Evolutionary conservation across 2,113 vertebrate species (phyloP), one percentile per base, ranked within the genome.

Genomic region (Poecile atricapillus): DNA sequence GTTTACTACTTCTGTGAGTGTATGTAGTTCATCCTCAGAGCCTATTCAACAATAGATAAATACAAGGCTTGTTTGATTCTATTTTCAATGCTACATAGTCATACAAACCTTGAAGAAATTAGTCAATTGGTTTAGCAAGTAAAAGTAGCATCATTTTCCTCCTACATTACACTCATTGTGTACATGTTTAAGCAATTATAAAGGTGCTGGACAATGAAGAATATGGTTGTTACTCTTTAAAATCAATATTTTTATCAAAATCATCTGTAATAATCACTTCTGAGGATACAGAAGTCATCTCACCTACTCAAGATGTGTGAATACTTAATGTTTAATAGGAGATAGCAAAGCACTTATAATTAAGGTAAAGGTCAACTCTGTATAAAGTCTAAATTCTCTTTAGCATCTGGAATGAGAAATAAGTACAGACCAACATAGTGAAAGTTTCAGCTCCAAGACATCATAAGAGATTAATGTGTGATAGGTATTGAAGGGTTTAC

Each of bases 301-400:
- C 37, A 56, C n/a, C 16, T 82, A 41, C 10, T 30, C 21, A 68
- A 53, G 41, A 44, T 13, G 2, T 83, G 22, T 71, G 78, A 89
- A 89, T 73, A 87, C 27, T 63, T 84, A 87, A 83, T 63, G 24
- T n/a, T 49, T 60, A 58, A 62, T 33, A 33, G 37, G 24, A 90
- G 44, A 47, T 49, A 95, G 4, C 9, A 35, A 86, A 83, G 27
- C 25, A 89, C 58, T 46, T 85, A 44, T 83, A 89, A 92, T 87
- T 76, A 73, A 87, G 27, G 44, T 53, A 91, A 95, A 93, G 58
- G 80, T 93, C 94, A 95, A 15, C 2, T 1, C 35, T 71, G 7
- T 46, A 81, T 55, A 37, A 87, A 93, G 87, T 69, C 46, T 75
- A 90, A 95, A 92, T 94, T 88, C 15, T 63, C 41, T 77, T 89